phyloP scores from a whole-genome alignment of 2,888 invertebrate genomes.

The Acanthacorydalis orientalis region DNA sequence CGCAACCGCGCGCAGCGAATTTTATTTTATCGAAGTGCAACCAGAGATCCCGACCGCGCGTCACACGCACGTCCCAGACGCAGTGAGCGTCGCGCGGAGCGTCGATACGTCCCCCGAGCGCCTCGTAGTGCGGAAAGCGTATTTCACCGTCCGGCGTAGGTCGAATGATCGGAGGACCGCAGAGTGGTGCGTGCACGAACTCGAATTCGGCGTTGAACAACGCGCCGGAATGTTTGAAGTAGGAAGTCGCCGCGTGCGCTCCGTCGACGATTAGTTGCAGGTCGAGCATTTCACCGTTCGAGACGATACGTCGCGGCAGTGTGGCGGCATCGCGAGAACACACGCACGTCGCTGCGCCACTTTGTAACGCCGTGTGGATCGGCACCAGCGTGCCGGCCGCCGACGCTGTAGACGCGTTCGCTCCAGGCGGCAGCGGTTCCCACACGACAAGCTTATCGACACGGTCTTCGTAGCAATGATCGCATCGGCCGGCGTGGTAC shows the following conservation, averaged over 20 bases:
- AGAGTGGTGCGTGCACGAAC: slow-evolving; percentile 77
- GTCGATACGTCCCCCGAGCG: slow-evolving; percentile 49
- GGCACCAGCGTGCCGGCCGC: slow-evolving; percentile 16
- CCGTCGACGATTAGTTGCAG: slow-evolving; percentile 70
- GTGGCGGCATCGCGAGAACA: slow-evolving; percentile 37
- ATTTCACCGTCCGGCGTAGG: slow-evolving; percentile 72
- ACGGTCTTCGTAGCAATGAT: slow-evolving; percentile 73
- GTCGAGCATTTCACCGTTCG: slow-evolving; percentile 64
- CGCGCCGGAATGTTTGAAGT: slow-evolving; percentile 72
- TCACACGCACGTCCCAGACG: slow-evolving; percentile 69
- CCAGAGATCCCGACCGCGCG: slow-evolving; percentile 71
- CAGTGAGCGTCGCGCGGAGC: slow-evolving; percentile 49
- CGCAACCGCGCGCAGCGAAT: slow-evolving; percentile 69
- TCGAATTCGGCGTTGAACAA: slow-evolving; percentile 77
- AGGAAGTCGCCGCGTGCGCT: slow-evolving; percentile 69
- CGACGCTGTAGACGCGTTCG: slow-evolving; percentile 21
- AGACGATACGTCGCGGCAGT: slow-evolving; percentile 46
- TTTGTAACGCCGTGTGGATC: slow-evolving; percentile 43
- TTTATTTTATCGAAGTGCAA: slow-evolving; percentile 74
- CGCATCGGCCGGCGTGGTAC: slow-evolving; percentile 62
- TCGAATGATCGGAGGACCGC: slow-evolving; percentile 66
- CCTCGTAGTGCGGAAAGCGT: slow-evolving; percentile 74
- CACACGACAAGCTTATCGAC: slow-evolving; percentile 70
- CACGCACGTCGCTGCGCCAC: slow-evolving; percentile 55
- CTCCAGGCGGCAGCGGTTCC: slow-evolving; percentile 41